Base-by-base conservation (phyloP, 1,140 invertebrate genomes). In the Dolichoris vasculosae region DNA sequence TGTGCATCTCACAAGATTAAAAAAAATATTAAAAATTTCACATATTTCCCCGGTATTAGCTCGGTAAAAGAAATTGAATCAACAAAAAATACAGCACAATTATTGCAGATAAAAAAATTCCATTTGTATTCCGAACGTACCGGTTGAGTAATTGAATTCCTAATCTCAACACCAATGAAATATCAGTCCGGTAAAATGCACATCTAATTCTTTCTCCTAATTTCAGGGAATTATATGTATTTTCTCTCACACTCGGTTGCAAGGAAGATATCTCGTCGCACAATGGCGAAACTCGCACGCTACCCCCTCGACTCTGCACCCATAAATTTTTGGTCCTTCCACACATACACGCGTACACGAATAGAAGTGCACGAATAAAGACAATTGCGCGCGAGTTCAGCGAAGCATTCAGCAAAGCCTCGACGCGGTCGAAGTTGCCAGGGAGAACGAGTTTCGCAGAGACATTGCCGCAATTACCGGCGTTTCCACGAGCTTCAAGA, bases 251-350 rank as follows among this genome's bases (percentile, higher is more conserved):
- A 23, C 32, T 32, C 35, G 35, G 7, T 43, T 40, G 9, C 40
- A 9, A 40, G 59, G 3, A 20, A 64, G 59, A 80, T 80, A 80
- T 64, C 78, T 43, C 48, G 2, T 32, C 78, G 55, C 40, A 69
- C 63, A 81, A 81, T 48, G 79, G 64, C n/a, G 26, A 69, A 69
- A 69, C 79, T 81, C 35, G 81, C 83, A 76, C 48, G 11, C 23
- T 40, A 43, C n/a, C 9, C 46, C 43, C 48, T n/a, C 23, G 7
- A 6, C 17, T 26, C 17, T 38, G 20, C 26, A n/a, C 35, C 59
- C 76, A 84, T 84, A 84, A 69, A 84, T 84, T 84, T 79, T 84
- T 79, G 59, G 38, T 20, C 40, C 40, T n/a, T 11, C 51, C 59
- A 32, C 73, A 67, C 59, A 32, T 26, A 69, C 17, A 23, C 30